phyloP scores from a whole-genome alignment of 2,113 vertebrate genomes.

The Empidonax alnorum region DNA sequence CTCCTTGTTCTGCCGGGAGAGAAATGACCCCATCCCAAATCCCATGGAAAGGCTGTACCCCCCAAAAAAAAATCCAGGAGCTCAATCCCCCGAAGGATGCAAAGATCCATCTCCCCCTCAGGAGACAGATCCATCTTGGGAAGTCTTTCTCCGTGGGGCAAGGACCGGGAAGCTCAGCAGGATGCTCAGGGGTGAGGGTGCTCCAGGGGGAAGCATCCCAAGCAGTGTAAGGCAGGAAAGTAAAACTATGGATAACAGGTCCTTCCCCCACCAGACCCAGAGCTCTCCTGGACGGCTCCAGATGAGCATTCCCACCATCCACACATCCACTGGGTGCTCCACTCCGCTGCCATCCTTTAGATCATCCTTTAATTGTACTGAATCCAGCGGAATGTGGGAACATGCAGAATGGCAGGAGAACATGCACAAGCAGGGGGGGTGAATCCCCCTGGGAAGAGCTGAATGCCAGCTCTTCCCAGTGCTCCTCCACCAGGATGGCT shows the following conservation, averaged over 20 bases:
- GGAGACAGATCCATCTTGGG: not conserved
- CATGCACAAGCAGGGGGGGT: not conserved
- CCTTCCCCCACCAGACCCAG: not conserved
- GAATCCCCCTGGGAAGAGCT: not conserved
- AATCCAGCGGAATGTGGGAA: not conserved
- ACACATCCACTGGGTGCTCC: fast-evolving
- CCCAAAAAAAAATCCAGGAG: not conserved
- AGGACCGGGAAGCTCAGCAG: not conserved
- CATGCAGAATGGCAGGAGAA: not conserved
- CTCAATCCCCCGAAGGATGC: not conserved
- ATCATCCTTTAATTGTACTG: constrained; percentile 23
- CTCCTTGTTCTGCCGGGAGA: constrained; percentile 43
- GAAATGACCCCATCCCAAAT: not conserved
- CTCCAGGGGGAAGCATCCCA: not conserved
- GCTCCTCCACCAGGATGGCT: fast-evolving
- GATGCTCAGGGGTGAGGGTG: not conserved
- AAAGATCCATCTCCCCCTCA: not conserved
- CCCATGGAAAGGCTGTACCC: not conserved
- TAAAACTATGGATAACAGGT: not conserved
- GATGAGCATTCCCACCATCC: not conserved
- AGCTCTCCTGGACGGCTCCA: fast-evolving
- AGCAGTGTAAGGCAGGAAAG: not conserved
- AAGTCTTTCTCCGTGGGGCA: not conserved
- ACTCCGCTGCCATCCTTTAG: not conserved
- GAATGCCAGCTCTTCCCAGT: not conserved